Base-by-base conservation (phyloP, 1,140 invertebrate genomes). In the Drosophila bocqueti region DNA sequence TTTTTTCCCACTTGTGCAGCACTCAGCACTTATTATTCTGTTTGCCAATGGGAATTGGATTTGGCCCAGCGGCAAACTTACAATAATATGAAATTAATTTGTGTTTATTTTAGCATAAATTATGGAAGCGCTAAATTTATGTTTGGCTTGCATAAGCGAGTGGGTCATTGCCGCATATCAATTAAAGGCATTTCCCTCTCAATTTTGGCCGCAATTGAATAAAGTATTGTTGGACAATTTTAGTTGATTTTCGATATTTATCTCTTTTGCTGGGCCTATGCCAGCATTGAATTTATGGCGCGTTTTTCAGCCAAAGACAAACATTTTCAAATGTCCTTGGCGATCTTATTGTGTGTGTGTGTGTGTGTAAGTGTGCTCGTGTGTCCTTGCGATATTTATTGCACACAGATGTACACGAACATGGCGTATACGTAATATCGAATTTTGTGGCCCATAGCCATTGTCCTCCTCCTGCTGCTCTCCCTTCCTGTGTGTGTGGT, bases 51-150 rank as follows among this genome's bases (percentile, higher is more conserved):
- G 54, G 52, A 62, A 81, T 67, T 75, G 38, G 54, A 55, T 55
- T 62, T 59, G 55, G 36, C 21, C 46, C 59, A 38, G 29, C 26
- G 45, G 49, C 54, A 61, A 78, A 79, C 60, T 57, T 55, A 74
- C 63, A 71, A 77, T 68, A 77, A 79, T 85, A 67, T 62, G 76
- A 71, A 90, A 72, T 81, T 90, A 90, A 90, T 81, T 90, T 76
- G 65, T 87, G 84, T 87, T 87, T 81, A 90, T 87, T 84, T 81
- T 58, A 38, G 84, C 84, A 90, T 84, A 89, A 78, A 90, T 72
- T 90, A 78, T 81, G 31, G 21, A 45, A 43, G 46, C 29, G 40
- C 38, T n/a, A 60, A 75, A 79, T 83, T 79, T 75, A 79, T 83
- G 62, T 76, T 81, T 42, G 54, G 65, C 31, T 45, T 8, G 29